Conservation (phyloP, 2,888 invertebrate species). For the Drepanosiphum platanoidis region DNA sequence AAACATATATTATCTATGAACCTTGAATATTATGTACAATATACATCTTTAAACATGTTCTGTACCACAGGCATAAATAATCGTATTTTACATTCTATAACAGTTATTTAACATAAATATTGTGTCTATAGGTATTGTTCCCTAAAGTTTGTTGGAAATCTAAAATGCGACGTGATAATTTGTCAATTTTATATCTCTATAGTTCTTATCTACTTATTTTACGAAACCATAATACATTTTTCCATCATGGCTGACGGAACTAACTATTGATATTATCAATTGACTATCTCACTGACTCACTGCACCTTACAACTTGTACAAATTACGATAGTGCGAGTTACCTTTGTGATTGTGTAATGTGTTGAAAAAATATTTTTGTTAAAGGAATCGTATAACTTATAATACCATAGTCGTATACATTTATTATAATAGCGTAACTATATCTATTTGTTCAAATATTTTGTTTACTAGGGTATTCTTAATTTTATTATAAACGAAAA, state of each 20-base stretch:
- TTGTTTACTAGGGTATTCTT: neutral
- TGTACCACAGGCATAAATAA: no score
- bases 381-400: conserved; percentile 35
- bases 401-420: neutral
- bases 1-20: no score
- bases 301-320: neutral
- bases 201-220: neutral
- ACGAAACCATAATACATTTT: neutral
- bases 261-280: conserved; percentile 20
- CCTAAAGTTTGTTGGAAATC: no score
- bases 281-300: neutral
- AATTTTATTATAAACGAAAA: neutral
- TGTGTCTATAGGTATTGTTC: no score
- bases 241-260: conserved; percentile 12
- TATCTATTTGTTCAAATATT: neutral
- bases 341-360: no score
- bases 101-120: no score
- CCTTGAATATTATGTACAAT: no score
- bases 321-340: neutral
- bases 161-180: no score
- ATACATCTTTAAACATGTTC: no score
- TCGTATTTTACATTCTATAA: no score
- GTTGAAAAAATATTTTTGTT: neutral
- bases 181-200: no score
- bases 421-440: no score